Base-by-base conservation (phyloP, 2,113 vertebrate genomes). In the Cathartes aura region DNA sequence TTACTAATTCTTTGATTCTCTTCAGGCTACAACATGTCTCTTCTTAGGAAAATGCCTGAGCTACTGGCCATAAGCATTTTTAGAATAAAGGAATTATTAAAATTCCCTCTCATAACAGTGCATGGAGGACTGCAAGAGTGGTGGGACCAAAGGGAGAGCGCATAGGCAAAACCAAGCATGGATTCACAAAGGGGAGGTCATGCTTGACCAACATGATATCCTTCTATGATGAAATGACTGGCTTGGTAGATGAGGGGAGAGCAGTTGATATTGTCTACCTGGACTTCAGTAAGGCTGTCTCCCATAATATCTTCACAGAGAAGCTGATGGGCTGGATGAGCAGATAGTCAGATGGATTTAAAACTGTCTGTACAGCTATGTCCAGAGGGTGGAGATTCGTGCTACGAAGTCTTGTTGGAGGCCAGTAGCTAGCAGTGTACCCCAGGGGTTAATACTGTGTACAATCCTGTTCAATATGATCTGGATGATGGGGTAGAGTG, bases 391-490 rank as follows among this genome's bases (percentile, higher is more conserved):
- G 15, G n/a, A 53, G 32, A 42, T 66, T n/a, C 2, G 0, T 52
- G 18, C 45, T 52, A 9, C 3, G 1, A 20, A 87, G 48, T 32
- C 15, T 52, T 50, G 13, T 11, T 64, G 72, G 26, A 68, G 59
- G 16, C 55, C 76, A 40, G 36, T 23, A 71, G 21, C 20, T 36
- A 24, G 22, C 32, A 32, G 32, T 5, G n/a, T 29, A 27, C 10
- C 14, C 18, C n/a, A 48, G 14, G 12, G n/a, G 15, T 19, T 48
- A 75, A 23, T 17, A 10, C 16, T 15, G 7, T 42, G 15, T 38
- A 5, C 22, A 68, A 0, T 76, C 34, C 59, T 83, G 12, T 56
- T 87, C 53, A 23, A 0, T 17, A 3, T 27, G 18, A 20, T 66
- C 27, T 36, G 59, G 15, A 22, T 38, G 27, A 12, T 40, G 32